These are phyloP conservation scores for Lampropteryx suffumata DNA, from an alignment of 2,888 invertebrate species.

Conservation along the genomic window DNA sequence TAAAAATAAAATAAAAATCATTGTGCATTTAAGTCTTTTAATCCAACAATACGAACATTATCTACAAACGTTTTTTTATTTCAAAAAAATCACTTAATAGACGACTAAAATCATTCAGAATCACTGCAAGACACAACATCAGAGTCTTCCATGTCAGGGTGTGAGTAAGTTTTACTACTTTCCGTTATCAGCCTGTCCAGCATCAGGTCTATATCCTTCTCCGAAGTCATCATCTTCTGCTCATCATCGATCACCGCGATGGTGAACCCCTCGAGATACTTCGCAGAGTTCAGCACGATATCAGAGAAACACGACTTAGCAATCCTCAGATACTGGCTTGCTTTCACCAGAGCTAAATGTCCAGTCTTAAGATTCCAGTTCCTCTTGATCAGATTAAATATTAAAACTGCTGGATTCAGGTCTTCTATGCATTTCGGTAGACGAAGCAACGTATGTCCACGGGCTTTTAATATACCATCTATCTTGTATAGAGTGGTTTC, in stretches of 20 bases:
- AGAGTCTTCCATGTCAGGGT: slow-evolving; percentile 17
- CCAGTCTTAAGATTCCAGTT: slow-evolving; percentile 4
- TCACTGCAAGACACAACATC: slow-evolving; percentile 36
- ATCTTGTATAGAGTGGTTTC: slow-evolving; percentile 24
- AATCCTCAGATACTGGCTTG: neutral
- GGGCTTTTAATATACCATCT: slow-evolving; percentile 30
- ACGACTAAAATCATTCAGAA: slow-evolving; percentile 21
- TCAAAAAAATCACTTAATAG: neutral
- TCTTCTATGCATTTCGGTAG: slow-evolving; percentile 38
- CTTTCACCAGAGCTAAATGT: neutral
- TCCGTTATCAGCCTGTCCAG: slow-evolving; percentile 30
- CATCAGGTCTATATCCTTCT: slow-evolving; percentile 35
- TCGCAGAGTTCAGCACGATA: neutral
- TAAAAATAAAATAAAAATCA: no score
- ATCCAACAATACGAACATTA: no score
- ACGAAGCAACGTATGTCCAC: slow-evolving; percentile 40
- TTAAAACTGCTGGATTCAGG: slow-evolving; percentile 26
- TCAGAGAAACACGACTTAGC: neutral
- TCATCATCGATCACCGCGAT: neutral
- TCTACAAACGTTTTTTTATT: no score
- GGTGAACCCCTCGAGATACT: neutral
- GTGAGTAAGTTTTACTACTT: neutral
- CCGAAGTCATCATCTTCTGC: slow-evolving; percentile 13
- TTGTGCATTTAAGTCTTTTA: no score
- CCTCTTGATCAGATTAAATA: neutral